Evolutionary conservation across 1,140 invertebrate species (phyloP), one percentile per base, ranked within the genome.

Genomic region (Bombyx mori): DNA sequence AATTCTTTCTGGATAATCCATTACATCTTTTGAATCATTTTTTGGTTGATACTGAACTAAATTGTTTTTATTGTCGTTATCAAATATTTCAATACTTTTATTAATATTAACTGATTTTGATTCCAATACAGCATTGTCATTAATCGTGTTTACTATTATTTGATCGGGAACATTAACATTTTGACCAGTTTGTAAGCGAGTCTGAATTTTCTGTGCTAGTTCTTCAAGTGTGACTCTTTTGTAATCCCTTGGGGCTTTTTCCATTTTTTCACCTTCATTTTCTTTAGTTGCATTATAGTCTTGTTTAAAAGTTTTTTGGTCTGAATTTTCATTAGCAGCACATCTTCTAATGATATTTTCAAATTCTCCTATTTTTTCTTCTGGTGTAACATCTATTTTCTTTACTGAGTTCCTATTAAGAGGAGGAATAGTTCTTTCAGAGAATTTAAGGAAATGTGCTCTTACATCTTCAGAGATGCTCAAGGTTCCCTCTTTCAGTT

Each of bases 381-480:
- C 61, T 52, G 69, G 69, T 26, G 75, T 73, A 46, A 86, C 26
- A 56, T 84, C 77, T 46, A 79, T 61, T 75, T 83, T 84, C 26
- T 35, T 35, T 5, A 84, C 67, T n/a, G 76, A 81, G 54, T 63
- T 71, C 59, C 73, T 69, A 57, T 79, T 85, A 18, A 79, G 60
- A 43, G 88, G 77, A 18, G 81, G 77, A 65, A 91, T 89, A 26
- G 69, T 79, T 62, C 92, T 88, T 7, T 90, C 68, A 44, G 89
- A 89, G 65, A 94, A 94, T 75, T 93, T 93, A n/a, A 90, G 66
- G 43, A 94, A 83, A 75, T 93, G 92, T 62, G 89, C 62, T 51
- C 80, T 68, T 42, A 94, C 54, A 0, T 87, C 68, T 44, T 88
- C 60, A 44, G 82, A 82, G 52, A 93, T 70, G 45, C 75, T 58